phyloP scores from a whole-genome alignment of 2,113 vertebrate species.

The Aptenodytes patagonicus region DNA sequence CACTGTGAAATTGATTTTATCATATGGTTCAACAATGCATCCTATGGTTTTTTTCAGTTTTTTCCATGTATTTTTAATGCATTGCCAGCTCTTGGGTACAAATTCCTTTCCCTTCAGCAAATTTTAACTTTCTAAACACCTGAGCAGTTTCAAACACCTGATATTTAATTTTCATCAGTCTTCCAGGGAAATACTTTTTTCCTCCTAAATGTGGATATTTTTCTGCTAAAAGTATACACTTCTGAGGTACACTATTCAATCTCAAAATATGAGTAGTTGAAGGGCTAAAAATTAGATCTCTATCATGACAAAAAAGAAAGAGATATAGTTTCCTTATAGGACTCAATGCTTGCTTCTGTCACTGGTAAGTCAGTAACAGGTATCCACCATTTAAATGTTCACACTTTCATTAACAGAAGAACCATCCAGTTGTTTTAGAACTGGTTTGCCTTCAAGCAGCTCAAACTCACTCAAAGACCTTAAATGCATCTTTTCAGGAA shows the following conservation, averaged over 20 bases:
- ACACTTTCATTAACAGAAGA: neutral
- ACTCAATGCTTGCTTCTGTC: neutral
- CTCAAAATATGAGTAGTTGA: neutral
- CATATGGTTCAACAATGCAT: conserved; percentile 15
- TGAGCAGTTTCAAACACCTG: neutral
- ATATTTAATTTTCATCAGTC: neutral
- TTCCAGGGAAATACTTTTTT: neutral
- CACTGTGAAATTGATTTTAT: conserved; percentile 48
- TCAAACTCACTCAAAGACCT: neutral
- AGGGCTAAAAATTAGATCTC: neutral
- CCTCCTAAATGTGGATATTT: neutral
- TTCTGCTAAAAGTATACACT: neutral
- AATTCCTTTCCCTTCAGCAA: conserved; percentile 28
- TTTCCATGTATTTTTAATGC: conserved; percentile 25
- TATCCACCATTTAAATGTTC: neutral
- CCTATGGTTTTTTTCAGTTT: neutral
- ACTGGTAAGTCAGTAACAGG: neutral
- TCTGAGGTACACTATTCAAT: neutral
- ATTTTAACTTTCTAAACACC: conserved; percentile 20
- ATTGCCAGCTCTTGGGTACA: neutral
- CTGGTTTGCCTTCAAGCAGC: neutral
- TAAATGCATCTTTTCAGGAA: neutral
- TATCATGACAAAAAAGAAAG: neutral
- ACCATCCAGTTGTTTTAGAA: neutral
- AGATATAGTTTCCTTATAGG: neutral